These are phyloP conservation scores for Myotis vivesi DNA, from an alignment of 2,797 vertebrate genomes.

Conservation along the genomic window DNA sequence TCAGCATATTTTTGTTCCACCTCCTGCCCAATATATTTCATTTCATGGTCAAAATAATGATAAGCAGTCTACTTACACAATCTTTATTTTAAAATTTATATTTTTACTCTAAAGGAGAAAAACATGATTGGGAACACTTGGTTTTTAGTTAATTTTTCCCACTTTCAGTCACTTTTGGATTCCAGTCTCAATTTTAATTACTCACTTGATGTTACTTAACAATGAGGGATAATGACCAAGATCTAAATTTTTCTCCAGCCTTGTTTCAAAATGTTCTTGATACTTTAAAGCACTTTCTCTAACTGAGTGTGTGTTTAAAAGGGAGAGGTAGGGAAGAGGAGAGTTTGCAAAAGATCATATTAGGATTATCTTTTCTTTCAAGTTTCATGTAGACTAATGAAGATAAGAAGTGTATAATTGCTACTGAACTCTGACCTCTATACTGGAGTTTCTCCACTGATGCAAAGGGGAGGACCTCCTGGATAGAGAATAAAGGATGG, in stretches of 20 bases:
- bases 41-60: conserved; percentile 3
- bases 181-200: conserved; percentile 9
- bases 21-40: not conserved
- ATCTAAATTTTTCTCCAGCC: not conserved
- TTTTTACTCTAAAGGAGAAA: conserved; percentile 22
- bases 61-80: not conserved
- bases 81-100: not conserved
- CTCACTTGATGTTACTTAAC: not conserved
- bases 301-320: not conserved
- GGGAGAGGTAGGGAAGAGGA: not conserved
- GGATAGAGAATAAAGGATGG: not conserved
- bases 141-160: not conserved
- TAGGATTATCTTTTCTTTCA: not conserved
- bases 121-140: not conserved
- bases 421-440: not conserved
- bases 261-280: conserved; percentile 4
- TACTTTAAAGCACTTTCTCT: not conserved
- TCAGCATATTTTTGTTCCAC: conserved; percentile 49
- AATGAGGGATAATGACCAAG: not conserved
- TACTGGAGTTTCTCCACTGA: not conserved
- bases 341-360: not conserved
- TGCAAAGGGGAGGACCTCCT: not conserved
- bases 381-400: not conserved
- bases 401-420: not conserved
- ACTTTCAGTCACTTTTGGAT: not conserved